Base-by-base conservation (phyloP, 2,113 vertebrate genomes). In the Ptyas mucosa region DNA sequence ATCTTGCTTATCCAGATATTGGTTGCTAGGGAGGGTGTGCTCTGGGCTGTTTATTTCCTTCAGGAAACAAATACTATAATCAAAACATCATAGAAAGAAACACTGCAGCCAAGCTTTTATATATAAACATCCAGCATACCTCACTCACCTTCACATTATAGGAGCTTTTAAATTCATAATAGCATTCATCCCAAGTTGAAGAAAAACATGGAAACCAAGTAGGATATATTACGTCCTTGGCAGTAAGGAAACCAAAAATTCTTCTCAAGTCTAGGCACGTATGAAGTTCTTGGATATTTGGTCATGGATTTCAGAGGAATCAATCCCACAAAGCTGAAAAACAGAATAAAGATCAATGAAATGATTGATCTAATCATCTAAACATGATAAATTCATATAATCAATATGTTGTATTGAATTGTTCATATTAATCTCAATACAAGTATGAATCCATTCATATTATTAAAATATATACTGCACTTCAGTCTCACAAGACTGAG, bases 381-480 rank as follows among this genome's bases (percentile, higher is more conserved):
- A 81, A 81, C 18, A 39, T 81, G 75, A 81, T 81, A 81, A 39
- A 81, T 20, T 81, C 18, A 43, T 43, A 43, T 9, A 39, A 43
- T 21, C 18, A 81, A 81, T 81, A 21, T 81, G 69, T 3, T 81
- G 18, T 20, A 39, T 43, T 81, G 34, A 39, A 81, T 81, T 81
- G 34, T 81, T 81, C 34, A 81, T 21, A 81, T 81, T 81, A 39
- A 39, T 81, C 34, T 43, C 34, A 81, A 21, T 21, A 21, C 69
- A 39, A 81, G 20, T 75, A 75, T 39, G n/a, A 75, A 91, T 94
- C 87, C 54, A 58, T 57, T 64, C 29, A 52, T 55, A 23, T 75
- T 93, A 12, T 93, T 69, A 12, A 5, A 26, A 52, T 69, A 93
- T 92, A 7, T 92, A 88, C 18, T 53, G 91, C 94, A 61, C 88